Percentiles rank a stretch among this genome's conserved stretches.
Conservation (phyloP, 2,888 invertebrate species). For the Drosophila rellima region DNA sequence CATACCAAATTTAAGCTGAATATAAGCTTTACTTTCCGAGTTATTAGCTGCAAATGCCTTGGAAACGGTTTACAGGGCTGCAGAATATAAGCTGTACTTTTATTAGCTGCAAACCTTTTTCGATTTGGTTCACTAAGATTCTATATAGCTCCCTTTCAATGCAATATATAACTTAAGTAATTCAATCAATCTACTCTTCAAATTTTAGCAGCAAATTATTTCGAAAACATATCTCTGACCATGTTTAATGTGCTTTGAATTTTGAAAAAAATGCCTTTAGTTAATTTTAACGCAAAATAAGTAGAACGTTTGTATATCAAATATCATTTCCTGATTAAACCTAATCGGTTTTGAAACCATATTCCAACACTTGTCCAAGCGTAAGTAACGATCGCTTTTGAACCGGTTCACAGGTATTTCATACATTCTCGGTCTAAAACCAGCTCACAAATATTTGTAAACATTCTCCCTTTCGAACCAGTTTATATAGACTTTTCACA, state of each 20-base stretch:
- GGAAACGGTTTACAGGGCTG: not conserved
- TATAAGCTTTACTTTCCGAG: not conserved
- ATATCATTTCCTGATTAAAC: not conserved
- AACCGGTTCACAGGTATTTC: constrained; percentile 9
- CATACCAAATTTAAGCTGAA: not conserved
- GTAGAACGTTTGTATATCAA: not conserved
- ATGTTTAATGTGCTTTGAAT: too few species aligned
- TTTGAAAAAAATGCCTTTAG: not conserved
- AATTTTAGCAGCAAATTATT: not conserved
- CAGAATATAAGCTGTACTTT: too few species aligned
- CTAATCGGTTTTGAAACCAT: not conserved
- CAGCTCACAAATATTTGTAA: not conserved
- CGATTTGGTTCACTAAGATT: not conserved
- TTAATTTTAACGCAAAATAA: not conserved
- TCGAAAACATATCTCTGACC: too few species aligned
- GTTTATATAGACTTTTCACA: constrained; percentile 10
- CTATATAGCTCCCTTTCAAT: too few species aligned
- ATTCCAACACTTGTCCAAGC: not conserved
- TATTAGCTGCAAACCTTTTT: too few species aligned
- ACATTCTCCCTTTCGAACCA: constrained; percentile 8
- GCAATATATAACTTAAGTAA: not conserved
- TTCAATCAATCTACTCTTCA: not conserved
- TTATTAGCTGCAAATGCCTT: constrained; percentile 1
- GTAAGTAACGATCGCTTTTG: not conserved
- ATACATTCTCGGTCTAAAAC: constrained; percentile 4